Evolutionary conservation across 2,113 vertebrate species (phyloP).

Genomic region (Cichladusa arquata): DNA sequence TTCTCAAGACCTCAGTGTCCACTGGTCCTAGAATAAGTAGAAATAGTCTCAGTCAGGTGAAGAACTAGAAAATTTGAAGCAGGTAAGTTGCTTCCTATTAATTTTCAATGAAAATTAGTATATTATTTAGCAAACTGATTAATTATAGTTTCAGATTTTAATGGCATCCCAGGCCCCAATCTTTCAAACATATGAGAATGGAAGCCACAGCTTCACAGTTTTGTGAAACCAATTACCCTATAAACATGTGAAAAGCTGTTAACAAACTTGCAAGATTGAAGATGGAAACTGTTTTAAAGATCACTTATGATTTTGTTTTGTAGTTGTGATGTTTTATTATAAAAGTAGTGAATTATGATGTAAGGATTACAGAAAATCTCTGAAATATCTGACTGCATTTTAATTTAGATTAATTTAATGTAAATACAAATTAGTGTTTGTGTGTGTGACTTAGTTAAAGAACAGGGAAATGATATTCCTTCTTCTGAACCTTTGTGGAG

Average conservation of each 20-base stretch:
- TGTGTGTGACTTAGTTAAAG: neutral
- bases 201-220: neutral
- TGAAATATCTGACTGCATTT: neutral
- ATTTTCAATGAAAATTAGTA: neutral
- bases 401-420: neutral
- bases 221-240: neutral
- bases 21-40: neutral
- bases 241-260: neutral
- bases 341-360: neutral
- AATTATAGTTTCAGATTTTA: neutral
- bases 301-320: neutral
- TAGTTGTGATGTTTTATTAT: neutral
- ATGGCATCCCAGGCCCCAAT: neutral
- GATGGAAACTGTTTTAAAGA: neutral
- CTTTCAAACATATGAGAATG: neutral
- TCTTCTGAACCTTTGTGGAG: neutral
- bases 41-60: conserved; percentile 35
- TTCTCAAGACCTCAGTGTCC: neutral
- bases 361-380: neutral
- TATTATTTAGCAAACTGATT: neutral
- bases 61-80: neutral
- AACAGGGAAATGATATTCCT: neutral
- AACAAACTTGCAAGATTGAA: neutral
- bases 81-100: neutral
- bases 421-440: neutral